Base-by-base conservation (phyloP, 2,113 vertebrate species). In the Falcunculus frontatus region DNA sequence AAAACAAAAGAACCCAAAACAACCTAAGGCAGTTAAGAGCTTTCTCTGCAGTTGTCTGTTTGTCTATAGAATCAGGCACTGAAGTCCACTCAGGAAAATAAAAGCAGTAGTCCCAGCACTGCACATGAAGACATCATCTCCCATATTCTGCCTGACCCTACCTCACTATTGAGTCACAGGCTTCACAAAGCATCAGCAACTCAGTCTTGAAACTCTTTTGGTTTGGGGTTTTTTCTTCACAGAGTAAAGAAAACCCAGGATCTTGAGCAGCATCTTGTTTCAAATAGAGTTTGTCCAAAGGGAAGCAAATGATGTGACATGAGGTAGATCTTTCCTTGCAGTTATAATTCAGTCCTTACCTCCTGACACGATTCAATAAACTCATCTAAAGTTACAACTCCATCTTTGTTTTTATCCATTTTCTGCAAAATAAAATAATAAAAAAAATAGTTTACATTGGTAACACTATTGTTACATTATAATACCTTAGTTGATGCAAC, bases 371-470 rank as follows among this genome's bases (percentile, higher is more conserved):
- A 99, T 83, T 99, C 96, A 96, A 99, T 99, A 96, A 99, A 99
- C 96, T 99, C 99, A 94, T 99, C 99, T 84, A 99, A 98, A 80
- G 99, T 99, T 96, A 99, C 99, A 33, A 99, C 98, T 32, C 99
- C 99, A 37, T 99, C 99, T 98, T 99, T 98, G 97, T 99, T 99
- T 98, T 99, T 99, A 97, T 99, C 99, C 99, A 99, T 99, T 98
- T 99, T 99, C 99, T 99, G 98, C 37, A 95, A 95, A 96, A 95
- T 49, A 57, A 94, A 79, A 86, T 50, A 87, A 86, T 76, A 90
- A 9, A 65, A 89, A 39, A 67, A 41, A 62, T 44, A 60, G 42
- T 84, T 90, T 77, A 50, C 25, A 78, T 11, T 50, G 16, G 11
- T 64, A 86, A 91, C 33, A 65, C 21, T 30, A 11, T 29, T 63